Percentiles rank a stretch among this genome's conserved stretches.
Evolutionary conservation across 2,888 invertebrate genomes (phyloP).

Genomic region (Euspilapteryx auroguttella): DNA sequence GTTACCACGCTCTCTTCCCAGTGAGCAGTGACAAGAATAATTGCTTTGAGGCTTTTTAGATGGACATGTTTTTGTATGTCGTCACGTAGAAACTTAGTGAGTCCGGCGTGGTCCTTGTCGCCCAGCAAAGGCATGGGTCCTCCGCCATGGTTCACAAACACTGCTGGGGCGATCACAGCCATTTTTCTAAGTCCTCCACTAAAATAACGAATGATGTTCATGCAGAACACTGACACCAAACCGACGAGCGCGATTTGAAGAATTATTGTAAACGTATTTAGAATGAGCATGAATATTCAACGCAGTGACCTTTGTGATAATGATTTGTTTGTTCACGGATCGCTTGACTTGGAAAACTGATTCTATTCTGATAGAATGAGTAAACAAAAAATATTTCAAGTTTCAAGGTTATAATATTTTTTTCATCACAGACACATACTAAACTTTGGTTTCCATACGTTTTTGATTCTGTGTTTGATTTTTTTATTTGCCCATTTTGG

Average conservation of each 20-base stretch:
- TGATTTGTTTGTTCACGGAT: no score
- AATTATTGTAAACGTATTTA: slow-evolving; percentile 39
- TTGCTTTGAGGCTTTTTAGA: slow-evolving; percentile 35
- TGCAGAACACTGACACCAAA: slow-evolving; percentile 41
- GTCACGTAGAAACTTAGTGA: slow-evolving; percentile 35
- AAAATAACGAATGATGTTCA: slow-evolving; percentile 43
- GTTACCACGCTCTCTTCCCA: slow-evolving; percentile 42
- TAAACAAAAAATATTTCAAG: no score
- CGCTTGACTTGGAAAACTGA: no score
- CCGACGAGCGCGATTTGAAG: slow-evolving; percentile 39
- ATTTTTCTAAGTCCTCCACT: slow-evolving; percentile 28
- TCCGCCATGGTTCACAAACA: slow-evolving; percentile 50
- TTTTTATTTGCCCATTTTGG: no score
- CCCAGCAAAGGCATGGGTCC: slow-evolving; percentile 43
- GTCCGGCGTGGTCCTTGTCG: slow-evolving; percentile 33
- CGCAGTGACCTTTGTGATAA: slow-evolving; percentile 1
- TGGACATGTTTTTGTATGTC: slow-evolving; percentile 37
- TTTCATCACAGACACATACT: no score
- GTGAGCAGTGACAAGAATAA: slow-evolving; percentile 45
- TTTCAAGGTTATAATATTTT: no score
- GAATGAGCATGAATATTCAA: slow-evolving; percentile 34
- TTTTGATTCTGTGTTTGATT: no score
- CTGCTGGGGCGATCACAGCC: slow-evolving; percentile 36
- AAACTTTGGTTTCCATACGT: no score
- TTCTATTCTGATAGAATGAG: no score